Base-by-base conservation (phyloP, 2,113 vertebrate species). In the Excalfactoria chinensis region DNA sequence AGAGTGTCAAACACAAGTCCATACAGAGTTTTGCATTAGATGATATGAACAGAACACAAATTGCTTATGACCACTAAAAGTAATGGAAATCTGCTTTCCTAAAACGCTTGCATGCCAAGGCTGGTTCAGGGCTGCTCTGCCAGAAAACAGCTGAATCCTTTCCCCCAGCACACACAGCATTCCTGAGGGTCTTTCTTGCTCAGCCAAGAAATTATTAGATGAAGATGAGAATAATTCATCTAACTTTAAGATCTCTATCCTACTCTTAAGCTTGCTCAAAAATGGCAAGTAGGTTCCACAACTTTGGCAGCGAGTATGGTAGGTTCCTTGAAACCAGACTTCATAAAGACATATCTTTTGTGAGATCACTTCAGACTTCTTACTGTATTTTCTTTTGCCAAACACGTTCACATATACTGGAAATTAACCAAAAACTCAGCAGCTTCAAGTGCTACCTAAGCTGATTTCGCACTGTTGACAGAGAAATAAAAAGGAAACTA, bases 211-310 rank as follows among this genome's bases (percentile, higher is more conserved):
- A 2, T 79, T 79, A 84, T 13, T 55, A 89, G 35, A 72, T 49
- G 21, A 94, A 76, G n/a, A 94, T 88, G 53, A 73, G 68, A 83
- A 84, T 84, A 88, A 88, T 84, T 89, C 66, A 76, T 62, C 44
- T 78, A 84, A 69, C 41, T 84, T 85, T 18, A 78, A 79, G 67
- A 82, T 26, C 25, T 84, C 44, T 72, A 59, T 34, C 16, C 44
- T 83, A 78, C 41, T 60, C 46, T 44, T 73, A 72, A 89, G 12
- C 19, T 59, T 63, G 9, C 9, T 20, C 34, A 89, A 80, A 94
- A 79, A 66, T 6, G 25, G 25, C 32, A 59, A 85, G n/a, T 26
- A 84, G 26, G 70, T 87, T 87, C 67, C 35, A 62, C 30, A 89
- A 10, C 23, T 68, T 37, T 40, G 41, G 49, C 30, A 83, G 13